These are phyloP conservation scores for Ameiurus melas DNA, from an alignment of 2,113 vertebrate species.

Conservation along the genomic window DNA sequence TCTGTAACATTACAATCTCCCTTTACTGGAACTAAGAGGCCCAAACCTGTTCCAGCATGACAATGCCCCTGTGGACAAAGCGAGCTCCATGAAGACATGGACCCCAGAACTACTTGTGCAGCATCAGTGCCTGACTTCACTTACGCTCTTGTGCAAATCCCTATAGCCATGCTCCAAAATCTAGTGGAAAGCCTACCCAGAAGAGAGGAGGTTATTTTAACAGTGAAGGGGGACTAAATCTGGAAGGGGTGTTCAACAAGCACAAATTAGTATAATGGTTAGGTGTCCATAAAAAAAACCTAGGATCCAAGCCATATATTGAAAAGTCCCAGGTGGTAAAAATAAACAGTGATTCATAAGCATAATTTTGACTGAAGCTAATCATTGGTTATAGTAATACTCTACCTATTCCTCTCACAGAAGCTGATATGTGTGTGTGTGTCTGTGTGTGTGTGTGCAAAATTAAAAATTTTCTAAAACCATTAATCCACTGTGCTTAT, in stretches of 20 bases:
- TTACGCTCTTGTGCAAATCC: not conserved
- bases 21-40: too few species aligned
- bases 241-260: not conserved
- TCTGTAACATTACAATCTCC: too few species aligned
- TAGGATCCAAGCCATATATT: not conserved
- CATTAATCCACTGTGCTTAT: not conserved
- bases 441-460: not conserved
- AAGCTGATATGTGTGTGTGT: not conserved
- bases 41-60: too few species aligned
- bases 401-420: not conserved
- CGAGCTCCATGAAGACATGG: too few species aligned
- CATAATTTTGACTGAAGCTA: not conserved
- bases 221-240: not conserved
- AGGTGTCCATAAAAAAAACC: not conserved
- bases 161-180: not conserved
- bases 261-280: not conserved
- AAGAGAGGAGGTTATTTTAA: not conserved
- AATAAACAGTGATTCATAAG: not conserved
- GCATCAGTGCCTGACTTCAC: not conserved
- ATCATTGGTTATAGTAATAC: not conserved
- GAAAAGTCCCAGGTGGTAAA: not conserved
- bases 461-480: not conserved
- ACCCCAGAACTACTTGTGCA: too few species aligned
- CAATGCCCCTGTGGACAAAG: too few species aligned
- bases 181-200: not conserved